These are phyloP conservation scores for Propsilocerus akamusi DNA, from an alignment of 1,140 invertebrate species.

Conservation along the genomic window DNA sequence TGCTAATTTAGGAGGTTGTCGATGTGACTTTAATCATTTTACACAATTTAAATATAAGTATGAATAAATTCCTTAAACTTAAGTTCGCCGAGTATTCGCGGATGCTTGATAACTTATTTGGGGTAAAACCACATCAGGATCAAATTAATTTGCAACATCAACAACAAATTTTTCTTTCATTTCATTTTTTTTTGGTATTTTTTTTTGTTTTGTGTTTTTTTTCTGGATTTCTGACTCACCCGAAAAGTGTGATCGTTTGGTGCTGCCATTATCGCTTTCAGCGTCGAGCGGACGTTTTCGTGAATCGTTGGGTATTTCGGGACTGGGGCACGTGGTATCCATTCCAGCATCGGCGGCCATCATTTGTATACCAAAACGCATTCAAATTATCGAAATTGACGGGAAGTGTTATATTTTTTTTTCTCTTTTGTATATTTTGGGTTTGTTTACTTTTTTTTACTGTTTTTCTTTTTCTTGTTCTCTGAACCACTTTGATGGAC, in stretches of 20 bases:
- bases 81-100: too few relatives aligned
- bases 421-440: neutral
- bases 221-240: constrained; percentile 32
- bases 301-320: constrained; percentile 47
- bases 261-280: constrained; percentile 63
- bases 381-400: too few relatives aligned
- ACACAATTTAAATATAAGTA: too few relatives aligned
- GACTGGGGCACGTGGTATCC: constrained; percentile 50
- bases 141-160: neutral
- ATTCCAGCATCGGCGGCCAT: constrained; percentile 54
- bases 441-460: neutral
- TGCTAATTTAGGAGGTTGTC: too few relatives aligned
- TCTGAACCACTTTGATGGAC: neutral
- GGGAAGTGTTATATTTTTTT: too few relatives aligned
- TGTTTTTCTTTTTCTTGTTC: neutral
- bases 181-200: constrained; percentile 8
- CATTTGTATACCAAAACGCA: constrained; percentile 6
- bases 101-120: too few relatives aligned
- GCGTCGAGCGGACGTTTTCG: constrained; percentile 67
- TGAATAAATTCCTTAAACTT: too few relatives aligned
- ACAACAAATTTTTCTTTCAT: neutral
- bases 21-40: too few relatives aligned
- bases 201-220: constrained; percentile 10
- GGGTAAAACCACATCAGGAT: too few relatives aligned
- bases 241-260: constrained; percentile 71